These are phyloP conservation scores for Pyrrhura leucotis DNA, from an alignment of 2,797 vertebrate genomes.

Conservation along the genomic window DNA sequence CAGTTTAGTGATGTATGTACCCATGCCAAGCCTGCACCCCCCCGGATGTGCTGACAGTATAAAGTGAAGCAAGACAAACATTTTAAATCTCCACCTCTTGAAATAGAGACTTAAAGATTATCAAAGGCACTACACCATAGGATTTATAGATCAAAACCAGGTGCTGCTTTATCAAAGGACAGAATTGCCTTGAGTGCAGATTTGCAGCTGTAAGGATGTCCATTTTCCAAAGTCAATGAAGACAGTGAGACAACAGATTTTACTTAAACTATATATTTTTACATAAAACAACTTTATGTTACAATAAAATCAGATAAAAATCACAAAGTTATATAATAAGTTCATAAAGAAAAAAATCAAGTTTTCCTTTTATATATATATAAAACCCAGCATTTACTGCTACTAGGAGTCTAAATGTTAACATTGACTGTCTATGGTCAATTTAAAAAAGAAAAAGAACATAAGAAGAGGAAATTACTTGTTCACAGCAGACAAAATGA, in stretches of 20 bases:
- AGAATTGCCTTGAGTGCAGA: neutral
- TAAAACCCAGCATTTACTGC: slow-evolving; percentile 70
- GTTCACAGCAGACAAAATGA: slow-evolving; percentile 63
- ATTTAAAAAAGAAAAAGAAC: neutral
- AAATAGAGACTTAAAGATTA: neutral
- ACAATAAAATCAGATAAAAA: slow-evolving; percentile 87
- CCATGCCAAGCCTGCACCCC: neutral
- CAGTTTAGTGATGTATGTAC: neutral
- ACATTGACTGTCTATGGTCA: slow-evolving; percentile 33
- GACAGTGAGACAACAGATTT: slow-evolving; percentile 21
- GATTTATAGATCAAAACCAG: neutral
- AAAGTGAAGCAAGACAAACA: neutral
- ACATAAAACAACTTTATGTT: slow-evolving; percentile 84
- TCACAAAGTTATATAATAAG: slow-evolving; percentile 82
- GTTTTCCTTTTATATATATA: slow-evolving; percentile 68
- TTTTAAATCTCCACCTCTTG: neutral
- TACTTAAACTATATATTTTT: slow-evolving; percentile 88
- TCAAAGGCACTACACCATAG: neutral
- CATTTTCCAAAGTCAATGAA: neutral
- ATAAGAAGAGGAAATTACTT: neutral
- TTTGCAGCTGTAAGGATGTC: neutral
- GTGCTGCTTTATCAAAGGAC: neutral
- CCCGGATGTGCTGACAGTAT: neutral
- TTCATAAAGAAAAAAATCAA: slow-evolving; percentile 77
- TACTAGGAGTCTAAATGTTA: slow-evolving; percentile 63